Base-by-base conservation (phyloP, 2,113 vertebrate species). In the Corynorhinus townsendii region DNA sequence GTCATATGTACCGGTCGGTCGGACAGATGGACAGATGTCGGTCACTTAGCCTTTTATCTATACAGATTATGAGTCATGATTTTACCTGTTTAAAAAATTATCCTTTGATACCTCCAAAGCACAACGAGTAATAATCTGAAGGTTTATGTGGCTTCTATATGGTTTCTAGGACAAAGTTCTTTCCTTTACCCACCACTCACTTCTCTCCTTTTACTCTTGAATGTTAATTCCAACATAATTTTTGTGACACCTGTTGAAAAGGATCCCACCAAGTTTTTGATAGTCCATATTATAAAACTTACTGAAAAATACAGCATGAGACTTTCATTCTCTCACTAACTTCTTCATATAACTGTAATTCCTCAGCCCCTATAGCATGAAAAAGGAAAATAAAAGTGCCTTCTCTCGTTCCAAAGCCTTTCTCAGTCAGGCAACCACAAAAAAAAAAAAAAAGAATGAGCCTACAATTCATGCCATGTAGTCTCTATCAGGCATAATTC, bases 321-420 rank as follows among this genome's bases (percentile, higher is more conserved):
- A 54, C 15, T 68, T 91, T 66, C 38, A 79, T n/a, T 33, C 19
- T 79, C 19, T 72, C n/a, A 71, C 71, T 62, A 84, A 82, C 33
- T 76, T 82, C 26, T 80, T 88, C 54, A 73, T 28, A 10, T 12
- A 90, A 71, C 62, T 59, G 16, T 87, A 68, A 92, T 86, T 90
- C 56, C 72, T 84, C 73, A 90, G 56, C 49, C 38, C 91, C 56
- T 38, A 5, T 59, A 54, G 40, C 84, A 85, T 77, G 59, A 62
- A 92, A 89, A 93, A 91, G 8, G 62, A 76, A 95, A 89, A 86
- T 56, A 62, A 81, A 94, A 49, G 14, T 56, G 82, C 14, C 49
- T 94, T 72, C 66, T 91, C 56, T 90, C 40, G 89, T 90, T 76
- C 56, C 11, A 87, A 81, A 59, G 49, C 45, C 86, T 91, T 71